These are phyloP conservation scores for Corydoras maculifer DNA, from an alignment of 2,113 vertebrate genomes.

Conservation along the genomic window DNA sequence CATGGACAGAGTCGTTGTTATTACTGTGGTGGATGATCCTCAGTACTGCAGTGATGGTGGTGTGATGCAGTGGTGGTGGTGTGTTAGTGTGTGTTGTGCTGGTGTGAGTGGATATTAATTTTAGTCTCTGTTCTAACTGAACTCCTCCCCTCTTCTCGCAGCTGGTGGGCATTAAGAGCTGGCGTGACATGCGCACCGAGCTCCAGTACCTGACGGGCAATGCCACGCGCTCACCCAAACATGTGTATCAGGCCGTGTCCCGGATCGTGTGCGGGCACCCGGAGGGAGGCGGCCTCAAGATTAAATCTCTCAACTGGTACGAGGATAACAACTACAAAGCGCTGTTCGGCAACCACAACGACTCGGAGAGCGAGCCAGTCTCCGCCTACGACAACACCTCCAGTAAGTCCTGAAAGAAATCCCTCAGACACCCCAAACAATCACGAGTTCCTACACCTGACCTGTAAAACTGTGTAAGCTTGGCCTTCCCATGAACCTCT, in stretches of 20 bases:
- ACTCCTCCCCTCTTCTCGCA: slow-evolving; percentile 40
- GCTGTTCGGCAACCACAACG: slow-evolving; percentile 78
- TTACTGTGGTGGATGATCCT: too few relatives aligned
- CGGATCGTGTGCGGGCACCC: slow-evolving; percentile 93
- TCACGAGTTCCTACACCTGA: too few relatives aligned
- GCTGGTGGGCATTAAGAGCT: slow-evolving; percentile 81
- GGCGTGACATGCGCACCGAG: slow-evolving; percentile 90
- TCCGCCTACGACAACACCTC: slow-evolving; percentile 71
- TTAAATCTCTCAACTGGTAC: slow-evolving; percentile 98
- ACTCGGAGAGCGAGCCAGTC: slow-evolving; percentile 73
- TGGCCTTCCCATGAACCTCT: too few relatives aligned
- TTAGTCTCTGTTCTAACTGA: too few relatives aligned
- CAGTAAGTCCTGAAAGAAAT: slow-evolving; percentile 51
- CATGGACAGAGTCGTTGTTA: too few relatives aligned
- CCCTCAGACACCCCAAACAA: too few relatives aligned
- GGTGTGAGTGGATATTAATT: too few relatives aligned
- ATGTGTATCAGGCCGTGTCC: slow-evolving; percentile 91
- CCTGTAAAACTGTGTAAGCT: too few relatives aligned
- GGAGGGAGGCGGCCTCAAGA: slow-evolving; percentile 90
- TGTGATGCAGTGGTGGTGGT: too few relatives aligned
- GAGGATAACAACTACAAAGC: slow-evolving; percentile 98
- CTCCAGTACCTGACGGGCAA: slow-evolving; percentile 79
- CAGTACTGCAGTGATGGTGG: too few relatives aligned
- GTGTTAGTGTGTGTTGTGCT: too few relatives aligned
- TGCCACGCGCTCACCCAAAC: slow-evolving; percentile 72